Evolutionary conservation across 2,888 invertebrate genomes (phyloP), one percentile per base, ranked within the genome.

Genomic region (Lepidocyrtinus sp.): DNA sequence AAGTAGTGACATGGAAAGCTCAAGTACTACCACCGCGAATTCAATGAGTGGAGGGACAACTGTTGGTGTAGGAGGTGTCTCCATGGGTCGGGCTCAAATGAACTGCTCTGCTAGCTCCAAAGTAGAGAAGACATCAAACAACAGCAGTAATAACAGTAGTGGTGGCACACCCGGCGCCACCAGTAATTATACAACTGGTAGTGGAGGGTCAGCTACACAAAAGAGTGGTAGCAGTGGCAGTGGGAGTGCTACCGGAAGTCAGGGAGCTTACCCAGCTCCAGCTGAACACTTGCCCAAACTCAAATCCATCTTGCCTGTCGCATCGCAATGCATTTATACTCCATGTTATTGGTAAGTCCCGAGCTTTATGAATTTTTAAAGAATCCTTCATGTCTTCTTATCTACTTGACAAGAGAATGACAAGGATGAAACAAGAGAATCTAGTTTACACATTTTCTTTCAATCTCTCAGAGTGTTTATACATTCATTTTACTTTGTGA

Each of bases 341-440:
- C 83, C 87, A 3, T 87, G 86, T 67, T 87, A 87, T 79, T 87
- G 87, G 87, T 87, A 82, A 84, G 86, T 81, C 15, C 19, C n/a
- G n/a, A 50, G 62, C 45, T 65, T 64, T 25, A n/a, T 19, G 50
- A 46, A 24, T 27, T 21, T 15, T 17, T n/a, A 69, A 15, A 25
- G 25, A 26, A 21, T 27, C 19, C 36, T 72, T 27, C 62, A 25
- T 36, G 7, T n/a, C n/a, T n/a, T n/a, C n/a, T n/a, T n/a, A n/a
- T n/a, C n/a, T n/a, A n/a, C n/a, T n/a, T n/a, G n/a, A n/a, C n/a
- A n/a, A n/a, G n/a, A n/a, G n/a, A n/a, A n/a, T n/a, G n/a, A n/a
- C n/a, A n/a, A n/a, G n/a, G n/a, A n/a, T n/a, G n/a, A n/a, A n/a
- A n/a, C n/a, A n/a, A n/a, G n/a, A n/a, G n/a, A n/a, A n/a, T n/a